Evolutionary conservation across 2,797 vertebrate species (phyloP).

Genomic region (Peromyscus eremicus): DNA sequence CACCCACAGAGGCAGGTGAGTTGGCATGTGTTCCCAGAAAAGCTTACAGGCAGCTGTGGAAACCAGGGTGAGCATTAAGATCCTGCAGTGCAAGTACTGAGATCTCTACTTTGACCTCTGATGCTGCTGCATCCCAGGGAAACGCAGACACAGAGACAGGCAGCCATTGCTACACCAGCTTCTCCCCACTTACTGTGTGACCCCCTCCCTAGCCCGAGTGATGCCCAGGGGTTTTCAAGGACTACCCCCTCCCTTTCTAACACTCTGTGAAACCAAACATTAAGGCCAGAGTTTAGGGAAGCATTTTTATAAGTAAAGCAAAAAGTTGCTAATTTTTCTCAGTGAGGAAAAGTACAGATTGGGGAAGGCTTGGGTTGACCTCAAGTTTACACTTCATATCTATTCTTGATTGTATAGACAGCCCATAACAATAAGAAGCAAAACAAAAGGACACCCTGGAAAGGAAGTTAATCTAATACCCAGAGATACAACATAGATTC

Average conservation of each 20-base stretch:
- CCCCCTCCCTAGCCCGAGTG: background rate
- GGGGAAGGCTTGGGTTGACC: background rate
- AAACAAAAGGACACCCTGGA: background rate
- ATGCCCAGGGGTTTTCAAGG: background rate
- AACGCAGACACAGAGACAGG: background rate
- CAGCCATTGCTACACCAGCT: background rate
- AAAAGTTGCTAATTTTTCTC: background rate
- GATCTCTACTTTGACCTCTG: background rate
- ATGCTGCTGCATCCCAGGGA: background rate
- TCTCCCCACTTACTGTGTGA: background rate
- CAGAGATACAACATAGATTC: background rate
- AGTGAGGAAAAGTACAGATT: background rate
- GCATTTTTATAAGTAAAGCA: background rate
- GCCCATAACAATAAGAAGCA: background rate
- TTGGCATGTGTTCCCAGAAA: background rate
- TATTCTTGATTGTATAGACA: background rate
- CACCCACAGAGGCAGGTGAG: background rate
- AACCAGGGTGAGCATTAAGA: background rate
- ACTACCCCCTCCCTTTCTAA: background rate
- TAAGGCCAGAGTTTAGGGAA: background rate
- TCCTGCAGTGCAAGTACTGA: too few relatives aligned
- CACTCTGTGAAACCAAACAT: background rate
- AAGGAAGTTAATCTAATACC: background rate
- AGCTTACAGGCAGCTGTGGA: background rate
- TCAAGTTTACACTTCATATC: background rate